phyloP scores from a whole-genome alignment of 2,888 invertebrate species.

The Apamea epomidion region DNA sequence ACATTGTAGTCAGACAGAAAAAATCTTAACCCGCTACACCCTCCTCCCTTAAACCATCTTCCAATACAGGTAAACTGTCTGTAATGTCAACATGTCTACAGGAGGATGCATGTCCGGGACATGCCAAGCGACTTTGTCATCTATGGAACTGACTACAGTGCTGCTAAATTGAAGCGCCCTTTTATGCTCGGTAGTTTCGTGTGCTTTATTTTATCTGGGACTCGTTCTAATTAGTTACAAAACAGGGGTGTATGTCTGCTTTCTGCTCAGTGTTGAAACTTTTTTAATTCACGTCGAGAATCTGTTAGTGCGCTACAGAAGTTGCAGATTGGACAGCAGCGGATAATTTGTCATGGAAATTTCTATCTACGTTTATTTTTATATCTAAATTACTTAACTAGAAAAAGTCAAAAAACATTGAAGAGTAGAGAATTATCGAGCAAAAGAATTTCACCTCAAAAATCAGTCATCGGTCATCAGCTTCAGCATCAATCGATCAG shows the following conservation, averaged over 20 bases:
- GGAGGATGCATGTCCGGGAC: background rate
- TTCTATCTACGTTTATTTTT: background rate
- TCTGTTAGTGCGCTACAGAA: background rate
- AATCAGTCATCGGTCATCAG: too few relatives aligned
- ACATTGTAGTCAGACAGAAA: background rate
- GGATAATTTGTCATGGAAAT: background rate
- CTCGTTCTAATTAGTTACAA: background rate
- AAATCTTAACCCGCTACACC: background rate
- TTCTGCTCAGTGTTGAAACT: background rate
- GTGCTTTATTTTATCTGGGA: background rate
- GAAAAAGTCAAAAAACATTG: background rate
- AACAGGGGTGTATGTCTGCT: background rate
- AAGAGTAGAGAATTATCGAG: background rate
- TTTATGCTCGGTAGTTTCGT: background rate
- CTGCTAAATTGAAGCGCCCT: background rate
- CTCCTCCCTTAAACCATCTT: background rate
- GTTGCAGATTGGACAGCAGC: background rate
- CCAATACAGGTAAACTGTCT: background rate
- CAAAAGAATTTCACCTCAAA: background rate
- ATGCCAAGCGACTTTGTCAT: background rate
- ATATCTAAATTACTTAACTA: background rate
- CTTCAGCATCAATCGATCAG: too few relatives aligned
- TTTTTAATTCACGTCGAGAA: background rate
- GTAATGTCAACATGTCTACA: slow-evolving; percentile 4
- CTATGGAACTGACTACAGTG: background rate